These are phyloP conservation scores for Pogoniulus pusillus DNA, from an alignment of 2,797 vertebrate species.

Conservation along the genomic window DNA sequence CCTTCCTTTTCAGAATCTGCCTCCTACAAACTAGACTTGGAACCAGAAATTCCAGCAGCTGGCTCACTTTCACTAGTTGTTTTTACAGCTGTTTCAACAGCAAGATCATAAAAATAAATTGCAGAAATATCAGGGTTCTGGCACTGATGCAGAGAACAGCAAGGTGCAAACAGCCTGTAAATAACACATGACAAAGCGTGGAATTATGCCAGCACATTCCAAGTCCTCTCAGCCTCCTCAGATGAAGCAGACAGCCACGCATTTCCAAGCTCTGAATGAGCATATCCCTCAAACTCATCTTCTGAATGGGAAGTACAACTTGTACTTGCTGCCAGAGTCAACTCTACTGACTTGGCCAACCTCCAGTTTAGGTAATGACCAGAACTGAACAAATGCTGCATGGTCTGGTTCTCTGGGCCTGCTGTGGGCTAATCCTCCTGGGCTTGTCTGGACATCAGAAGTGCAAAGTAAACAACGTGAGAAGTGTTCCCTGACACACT, in stretches of 20 bases:
- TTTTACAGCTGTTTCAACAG: slow-evolving; percentile 64
- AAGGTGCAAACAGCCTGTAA: slow-evolving; percentile 57
- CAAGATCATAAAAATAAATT: slow-evolving; percentile 61
- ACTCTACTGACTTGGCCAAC: slow-evolving; percentile 6
- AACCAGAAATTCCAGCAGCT: slow-evolving; percentile 55
- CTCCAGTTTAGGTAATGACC: slow-evolving; percentile 20
- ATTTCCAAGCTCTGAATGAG: background rate
- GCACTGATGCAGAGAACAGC: slow-evolving; percentile 5
- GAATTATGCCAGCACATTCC: slow-evolving; percentile 30
- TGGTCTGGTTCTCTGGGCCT: background rate
- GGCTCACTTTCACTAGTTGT: slow-evolving; percentile 30
- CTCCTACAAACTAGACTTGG: background rate
- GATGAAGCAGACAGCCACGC: background rate
- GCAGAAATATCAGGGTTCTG: slow-evolving; percentile 58
- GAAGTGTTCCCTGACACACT: background rate
- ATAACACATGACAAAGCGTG: slow-evolving; percentile 42
- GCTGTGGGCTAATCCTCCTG: background rate
- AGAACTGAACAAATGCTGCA: slow-evolving; percentile 4
- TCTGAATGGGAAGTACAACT: slow-evolving; percentile 15
- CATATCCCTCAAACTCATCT: slow-evolving; percentile 26
- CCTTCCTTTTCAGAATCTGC: background rate
- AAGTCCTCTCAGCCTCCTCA: background rate
- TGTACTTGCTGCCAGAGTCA: slow-evolving; percentile 25
- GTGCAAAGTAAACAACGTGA: background rate
- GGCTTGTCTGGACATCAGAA: background rate